These are phyloP conservation scores for Aphis craccivora DNA, from an alignment of 1,140 invertebrate genomes.

Conservation along the genomic window DNA sequence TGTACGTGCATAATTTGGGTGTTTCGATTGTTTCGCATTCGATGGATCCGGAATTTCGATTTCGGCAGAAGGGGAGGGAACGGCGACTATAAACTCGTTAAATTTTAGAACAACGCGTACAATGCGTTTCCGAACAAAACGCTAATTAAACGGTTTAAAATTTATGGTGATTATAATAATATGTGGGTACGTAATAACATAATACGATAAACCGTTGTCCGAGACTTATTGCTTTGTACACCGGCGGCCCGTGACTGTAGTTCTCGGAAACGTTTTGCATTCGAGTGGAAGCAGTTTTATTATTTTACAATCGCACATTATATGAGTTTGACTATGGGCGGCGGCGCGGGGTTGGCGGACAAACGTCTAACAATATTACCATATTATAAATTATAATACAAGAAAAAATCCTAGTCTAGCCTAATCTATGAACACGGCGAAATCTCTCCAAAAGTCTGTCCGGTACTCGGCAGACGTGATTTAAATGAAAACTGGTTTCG, in stretches of 20 bases:
- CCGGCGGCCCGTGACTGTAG: neutral
- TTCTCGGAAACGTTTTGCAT: constrained; percentile 14
- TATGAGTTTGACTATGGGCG: neutral
- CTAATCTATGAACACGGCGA: neutral
- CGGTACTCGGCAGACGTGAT: neutral
- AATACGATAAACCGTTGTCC: neutral
- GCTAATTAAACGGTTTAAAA: neutral
- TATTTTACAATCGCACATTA: neutral
- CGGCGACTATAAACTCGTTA: neutral
- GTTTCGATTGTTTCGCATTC: neutral
- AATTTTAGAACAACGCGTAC: neutral
- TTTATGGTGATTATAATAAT: neutral
- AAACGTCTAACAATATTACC: neutral
- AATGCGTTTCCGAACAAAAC: neutral
- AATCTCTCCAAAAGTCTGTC: neutral
- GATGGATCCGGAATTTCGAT: neutral
- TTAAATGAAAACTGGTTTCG: constrained; percentile 22
- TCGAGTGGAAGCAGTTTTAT: neutral
- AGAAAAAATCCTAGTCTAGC: neutral
- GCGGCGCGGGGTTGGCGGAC: neutral
- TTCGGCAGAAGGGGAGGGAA: neutral
- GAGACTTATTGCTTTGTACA: neutral
- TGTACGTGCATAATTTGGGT: neutral
- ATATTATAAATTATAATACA: neutral
- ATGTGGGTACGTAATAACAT: neutral